Evolutionary conservation across 2,888 invertebrate species (phyloP), one percentile per base, ranked within the genome.

Genomic region (Odontomyia ornata): DNA sequence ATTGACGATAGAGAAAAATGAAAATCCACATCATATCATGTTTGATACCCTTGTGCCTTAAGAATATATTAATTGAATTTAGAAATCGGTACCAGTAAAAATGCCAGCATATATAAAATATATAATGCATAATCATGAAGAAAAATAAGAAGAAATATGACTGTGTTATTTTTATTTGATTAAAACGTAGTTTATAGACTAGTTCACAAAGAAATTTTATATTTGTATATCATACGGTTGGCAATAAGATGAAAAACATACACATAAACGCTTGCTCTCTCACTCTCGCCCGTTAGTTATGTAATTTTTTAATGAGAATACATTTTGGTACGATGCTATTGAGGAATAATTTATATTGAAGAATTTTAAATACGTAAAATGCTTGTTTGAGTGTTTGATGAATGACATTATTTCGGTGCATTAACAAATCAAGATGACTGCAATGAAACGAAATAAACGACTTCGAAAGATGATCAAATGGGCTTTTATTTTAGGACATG

Each of bases 91-190:
- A 52, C 52, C 52, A 52, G n/a, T 52, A 13, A 52, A 43, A n/a
- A n/a, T 52, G 52, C 57, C 28, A 15, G 21, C 27, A 18, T 27
- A 36, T 36, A 18, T 27, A 65, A 18, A 18, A 36, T 30, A 69
- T 9, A 21, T 27, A 46, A 9, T 18, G 67, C 23, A 18, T 13
- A n/a, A 46, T 21, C 67, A 43, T 13, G 36, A 11, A 67, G 36
- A 7, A 23, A 69, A 36, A 36, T 5, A 36, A 36, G 3, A 69
- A 21, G 27, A 47, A 69, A 69, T 23, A 30, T 47, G 69, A 69
- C 69, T 69, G 69, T 69, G 69, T 69, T 69, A 69, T 69, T 69
- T 46, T 36, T 18, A 21, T 23, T 43, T 30, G 15, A 47, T 46
- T 13, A 69, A 46, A 46, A 69, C 18, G 30, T 67, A 43, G 36